These are phyloP conservation scores for Tetrax tetrax DNA, from an alignment of 2,113 vertebrate species.

Conservation along the genomic window DNA sequence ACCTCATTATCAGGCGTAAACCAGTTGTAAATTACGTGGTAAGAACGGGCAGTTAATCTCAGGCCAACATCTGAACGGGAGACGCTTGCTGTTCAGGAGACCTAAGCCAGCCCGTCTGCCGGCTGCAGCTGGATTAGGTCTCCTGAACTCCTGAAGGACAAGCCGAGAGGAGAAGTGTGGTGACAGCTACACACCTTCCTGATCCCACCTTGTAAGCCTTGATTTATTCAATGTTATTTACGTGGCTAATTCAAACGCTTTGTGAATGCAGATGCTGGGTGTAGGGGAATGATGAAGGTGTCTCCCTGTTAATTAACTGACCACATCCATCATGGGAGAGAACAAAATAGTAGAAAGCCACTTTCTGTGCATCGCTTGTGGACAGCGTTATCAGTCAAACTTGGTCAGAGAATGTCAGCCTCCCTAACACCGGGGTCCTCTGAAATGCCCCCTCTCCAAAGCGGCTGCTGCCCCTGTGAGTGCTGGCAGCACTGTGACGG, in stretches of 20 bases:
- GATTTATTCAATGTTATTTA: background rate
- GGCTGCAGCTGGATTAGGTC: background rate
- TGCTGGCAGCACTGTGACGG: background rate
- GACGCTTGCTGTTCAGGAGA: no score
- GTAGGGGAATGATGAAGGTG: background rate
- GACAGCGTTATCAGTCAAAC: background rate
- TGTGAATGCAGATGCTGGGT: background rate
- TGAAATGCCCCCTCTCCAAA: background rate
- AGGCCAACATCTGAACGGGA: background rate
- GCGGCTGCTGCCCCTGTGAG: background rate
- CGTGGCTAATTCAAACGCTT: background rate
- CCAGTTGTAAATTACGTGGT: background rate
- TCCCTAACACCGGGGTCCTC: background rate
- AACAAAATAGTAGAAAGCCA: background rate
- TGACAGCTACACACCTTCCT: accelerated
- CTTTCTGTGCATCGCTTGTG: background rate
- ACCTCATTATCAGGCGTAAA: background rate
- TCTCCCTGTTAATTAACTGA: background rate
- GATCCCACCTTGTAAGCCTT: background rate
- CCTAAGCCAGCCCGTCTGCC: no score
- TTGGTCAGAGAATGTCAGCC: background rate
- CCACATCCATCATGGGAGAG: background rate
- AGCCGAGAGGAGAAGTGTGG: background rate
- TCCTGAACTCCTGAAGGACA: background rate
- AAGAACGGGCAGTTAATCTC: background rate